Conservation (phyloP, 1,140 invertebrate species). For the Micrasema longulum region DNA sequence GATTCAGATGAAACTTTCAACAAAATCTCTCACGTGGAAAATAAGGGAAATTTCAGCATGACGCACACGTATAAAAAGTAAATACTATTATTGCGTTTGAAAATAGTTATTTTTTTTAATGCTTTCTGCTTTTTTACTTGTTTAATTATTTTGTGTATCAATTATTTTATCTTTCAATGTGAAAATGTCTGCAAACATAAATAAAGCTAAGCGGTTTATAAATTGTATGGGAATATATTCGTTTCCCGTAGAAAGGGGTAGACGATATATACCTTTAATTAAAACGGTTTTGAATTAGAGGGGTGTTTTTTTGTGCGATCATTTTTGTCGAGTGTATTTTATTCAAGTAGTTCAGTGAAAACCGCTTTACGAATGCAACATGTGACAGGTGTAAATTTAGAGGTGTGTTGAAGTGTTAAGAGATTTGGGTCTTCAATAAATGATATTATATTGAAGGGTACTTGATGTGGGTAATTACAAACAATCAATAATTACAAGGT, state of each 20-base stretch:
- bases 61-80: neutral
- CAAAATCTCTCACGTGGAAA: conserved; percentile 26
- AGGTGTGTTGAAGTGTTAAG: neutral
- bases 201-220: conserved; percentile 13
- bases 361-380: conserved; percentile 20
- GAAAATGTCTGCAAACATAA: conserved; percentile 23
- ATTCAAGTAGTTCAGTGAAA: neutral
- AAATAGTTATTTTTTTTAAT: too few relatives aligned
- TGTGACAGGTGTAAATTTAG: conserved; percentile 32
- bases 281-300: neutral
- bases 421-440: too few relatives aligned
- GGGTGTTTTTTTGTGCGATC: too few relatives aligned
- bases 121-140: too few relatives aligned
- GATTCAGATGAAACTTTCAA: conserved; percentile 15
- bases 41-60: conserved; percentile 12
- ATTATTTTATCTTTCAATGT: neutral
- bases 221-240: conserved; percentile 8
- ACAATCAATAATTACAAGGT: too few relatives aligned
- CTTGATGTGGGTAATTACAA: too few relatives aligned
- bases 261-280: neutral
- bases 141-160: neutral
- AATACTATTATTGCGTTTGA: too few relatives aligned
- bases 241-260: conserved; percentile 2
- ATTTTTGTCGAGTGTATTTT: too few relatives aligned
- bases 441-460: too few relatives aligned